Percentiles rank a stretch among this genome's conserved stretches.
These are phyloP conservation scores for Forbesichthys papilliferus DNA, from an alignment of 2,113 vertebrate species.

Conservation along the genomic window DNA sequence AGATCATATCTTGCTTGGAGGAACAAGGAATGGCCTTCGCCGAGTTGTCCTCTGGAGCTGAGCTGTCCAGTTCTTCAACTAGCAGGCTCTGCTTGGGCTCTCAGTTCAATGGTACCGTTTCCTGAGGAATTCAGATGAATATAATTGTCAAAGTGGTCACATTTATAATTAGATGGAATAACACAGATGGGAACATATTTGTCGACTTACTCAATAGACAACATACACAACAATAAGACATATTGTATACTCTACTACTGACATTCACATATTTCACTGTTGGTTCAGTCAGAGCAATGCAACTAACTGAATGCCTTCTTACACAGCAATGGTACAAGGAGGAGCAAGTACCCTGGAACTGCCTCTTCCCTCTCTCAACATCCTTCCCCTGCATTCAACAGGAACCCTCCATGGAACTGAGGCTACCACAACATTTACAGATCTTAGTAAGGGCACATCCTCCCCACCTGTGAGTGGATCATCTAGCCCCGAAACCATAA, in stretches of 20 bases:
- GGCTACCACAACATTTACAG: slow-evolving; percentile 68
- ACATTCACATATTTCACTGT: neutral
- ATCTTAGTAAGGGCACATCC: slow-evolving; percentile 75
- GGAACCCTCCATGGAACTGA: slow-evolving; percentile 73
- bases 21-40: slow-evolving; percentile 76
- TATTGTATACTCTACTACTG: neutral
- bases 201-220: neutral
- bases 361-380: slow-evolving; percentile 62
- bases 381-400: slow-evolving; percentile 66
- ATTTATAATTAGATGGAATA: neutral
- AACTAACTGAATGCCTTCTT: neutral
- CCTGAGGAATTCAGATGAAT: neutral
- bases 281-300: neutral
- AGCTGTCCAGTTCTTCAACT: slow-evolving; percentile 58
- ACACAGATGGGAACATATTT: neutral
- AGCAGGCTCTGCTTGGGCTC: slow-evolving; percentile 67
- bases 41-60: slow-evolving; percentile 53
- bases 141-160: neutral
- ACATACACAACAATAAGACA: too few relatives aligned
- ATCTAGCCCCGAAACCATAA: slow-evolving; percentile 90
- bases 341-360: slow-evolving; percentile 49
- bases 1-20: slow-evolving; percentile 90
- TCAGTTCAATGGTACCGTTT: slow-evolving; percentile 64
- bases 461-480: slow-evolving; percentile 79
- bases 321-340: slow-evolving; percentile 49